These are phyloP conservation scores for Hylaea fasciaria DNA, from an alignment of 2,888 invertebrate genomes.

Conservation along the genomic window DNA sequence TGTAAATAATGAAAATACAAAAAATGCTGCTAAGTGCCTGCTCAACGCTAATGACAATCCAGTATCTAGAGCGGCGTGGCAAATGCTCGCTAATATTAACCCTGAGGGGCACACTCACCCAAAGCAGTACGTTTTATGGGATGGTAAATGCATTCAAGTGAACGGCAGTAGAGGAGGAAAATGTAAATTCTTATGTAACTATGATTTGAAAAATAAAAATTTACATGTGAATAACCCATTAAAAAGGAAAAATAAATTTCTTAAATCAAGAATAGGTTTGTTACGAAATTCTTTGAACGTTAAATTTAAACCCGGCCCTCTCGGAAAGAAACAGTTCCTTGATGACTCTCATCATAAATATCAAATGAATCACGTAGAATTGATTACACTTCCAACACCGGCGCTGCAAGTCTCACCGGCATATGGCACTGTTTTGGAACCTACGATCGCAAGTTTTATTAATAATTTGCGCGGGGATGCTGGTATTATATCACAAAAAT, in stretches of 20 bases:
- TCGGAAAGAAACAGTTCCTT: slow-evolving; percentile 76
- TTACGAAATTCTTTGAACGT: slow-evolving; percentile 65
- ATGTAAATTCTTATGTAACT: slow-evolving; percentile 63
- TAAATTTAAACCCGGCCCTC: slow-evolving; percentile 85
- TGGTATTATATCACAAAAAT: slow-evolving; percentile 73
- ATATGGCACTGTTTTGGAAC: slow-evolving; percentile 75
- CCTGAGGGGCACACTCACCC: slow-evolving; percentile 58
- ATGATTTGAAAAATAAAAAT: slow-evolving; percentile 55
- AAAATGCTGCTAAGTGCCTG: slow-evolving; percentile 61
- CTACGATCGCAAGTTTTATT: slow-evolving; percentile 71
- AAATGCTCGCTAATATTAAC: slow-evolving; percentile 76
- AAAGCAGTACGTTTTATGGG: slow-evolving; percentile 69
- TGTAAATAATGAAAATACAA: slow-evolving; percentile 63
- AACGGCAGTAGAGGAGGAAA: slow-evolving; percentile 74
- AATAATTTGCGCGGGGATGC: slow-evolving; percentile 65
- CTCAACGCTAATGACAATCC: slow-evolving; percentile 60
- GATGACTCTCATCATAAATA: slow-evolving; percentile 74
- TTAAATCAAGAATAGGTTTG: slow-evolving; percentile 55
- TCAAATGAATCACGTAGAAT: slow-evolving; percentile 73
- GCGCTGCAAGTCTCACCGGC: slow-evolving; percentile 77
- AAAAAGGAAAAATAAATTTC: slow-evolving; percentile 37
- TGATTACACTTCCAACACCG: slow-evolving; percentile 80
- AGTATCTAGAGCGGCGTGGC: slow-evolving; percentile 70
- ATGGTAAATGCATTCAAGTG: slow-evolving; percentile 66
- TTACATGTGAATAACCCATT: slow-evolving; percentile 39